phyloP scores from a whole-genome alignment of 2,113 vertebrate genomes.

The Lethenteron camtschaticum region DNA sequence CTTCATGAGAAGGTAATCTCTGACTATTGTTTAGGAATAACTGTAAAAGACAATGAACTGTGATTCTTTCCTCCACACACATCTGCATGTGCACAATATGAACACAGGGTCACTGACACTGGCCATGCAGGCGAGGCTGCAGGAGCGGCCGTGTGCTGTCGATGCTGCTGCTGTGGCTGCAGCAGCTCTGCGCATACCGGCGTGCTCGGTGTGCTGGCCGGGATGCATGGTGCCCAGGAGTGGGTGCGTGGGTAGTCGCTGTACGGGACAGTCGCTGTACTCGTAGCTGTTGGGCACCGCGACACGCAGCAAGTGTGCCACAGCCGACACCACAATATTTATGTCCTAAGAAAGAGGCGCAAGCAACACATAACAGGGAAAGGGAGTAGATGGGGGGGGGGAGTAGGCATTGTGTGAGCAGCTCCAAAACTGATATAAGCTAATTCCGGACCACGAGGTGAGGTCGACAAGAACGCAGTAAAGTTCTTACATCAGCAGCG shows the following conservation, averaged over 20 bases:
- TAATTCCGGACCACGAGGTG: background rate
- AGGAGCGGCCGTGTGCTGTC: no score
- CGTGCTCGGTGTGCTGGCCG: background rate
- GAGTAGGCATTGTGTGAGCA: background rate
- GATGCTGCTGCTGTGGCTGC: no score
- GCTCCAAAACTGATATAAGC: background rate
- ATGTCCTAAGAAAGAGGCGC: slow-evolving; percentile 36
- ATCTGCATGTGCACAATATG: no score
- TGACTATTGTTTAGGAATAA: no score
- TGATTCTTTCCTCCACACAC: no score
- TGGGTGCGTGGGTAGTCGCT: background rate
- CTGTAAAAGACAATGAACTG: no score
- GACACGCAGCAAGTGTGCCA: slow-evolving; percentile 54
- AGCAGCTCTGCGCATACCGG: no score
- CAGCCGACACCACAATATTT: slow-evolving; percentile 43
- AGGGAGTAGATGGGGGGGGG: background rate
- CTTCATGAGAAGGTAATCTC: no score
- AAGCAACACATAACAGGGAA: background rate
- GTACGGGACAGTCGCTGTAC: slow-evolving; percentile 46
- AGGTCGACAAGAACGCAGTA: background rate
- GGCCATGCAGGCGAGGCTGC: no score
- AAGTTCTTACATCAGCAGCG: slow-evolving; percentile 51
- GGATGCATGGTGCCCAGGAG: slow-evolving; percentile 2
- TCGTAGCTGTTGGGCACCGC: slow-evolving; percentile 51
- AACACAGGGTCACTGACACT: no score